Evolutionary conservation across 2,888 invertebrate genomes (phyloP).

Genomic region (Lamproptera curius): DNA sequence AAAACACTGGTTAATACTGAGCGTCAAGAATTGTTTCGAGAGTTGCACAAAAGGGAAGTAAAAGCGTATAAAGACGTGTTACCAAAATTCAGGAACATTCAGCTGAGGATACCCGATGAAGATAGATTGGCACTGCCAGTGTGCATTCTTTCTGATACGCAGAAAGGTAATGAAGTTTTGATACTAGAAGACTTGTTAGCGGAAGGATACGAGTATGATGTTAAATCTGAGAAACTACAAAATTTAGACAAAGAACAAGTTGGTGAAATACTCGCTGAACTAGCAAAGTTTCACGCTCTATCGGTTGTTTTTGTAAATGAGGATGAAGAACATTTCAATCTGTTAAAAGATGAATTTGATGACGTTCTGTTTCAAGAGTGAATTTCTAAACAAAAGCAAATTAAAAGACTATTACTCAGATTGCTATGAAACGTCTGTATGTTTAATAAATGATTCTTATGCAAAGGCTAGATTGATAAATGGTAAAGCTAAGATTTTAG

Average conservation of each 20-base stretch:
- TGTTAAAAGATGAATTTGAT: slow-evolving; percentile 38
- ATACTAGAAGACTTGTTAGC: slow-evolving; percentile 54
- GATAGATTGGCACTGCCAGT: slow-evolving; percentile 44
- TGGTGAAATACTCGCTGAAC: slow-evolving; percentile 41
- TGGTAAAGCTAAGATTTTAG: slow-evolving; percentile 41
- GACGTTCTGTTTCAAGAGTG: slow-evolving; percentile 54
- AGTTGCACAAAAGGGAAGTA: slow-evolving; percentile 59
- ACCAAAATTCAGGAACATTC: slow-evolving; percentile 42
- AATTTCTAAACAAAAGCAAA: slow-evolving; percentile 55
- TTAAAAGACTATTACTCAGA: slow-evolving; percentile 53
- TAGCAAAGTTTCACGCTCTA: slow-evolving; percentile 61
- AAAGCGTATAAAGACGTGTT: slow-evolving; percentile 48
- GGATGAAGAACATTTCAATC: slow-evolving; percentile 33
- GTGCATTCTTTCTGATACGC: slow-evolving; percentile 43
- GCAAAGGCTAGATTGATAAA: slow-evolving; percentile 41
- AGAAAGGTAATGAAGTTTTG: slow-evolving; percentile 52
- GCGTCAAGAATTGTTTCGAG: slow-evolving; percentile 56
- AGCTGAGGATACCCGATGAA: slow-evolving; percentile 36
- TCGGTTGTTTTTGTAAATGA: slow-evolving; percentile 48
- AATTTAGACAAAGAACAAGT: slow-evolving; percentile 43
- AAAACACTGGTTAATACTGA: slow-evolving; percentile 60
- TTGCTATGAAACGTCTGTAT: slow-evolving; percentile 53
- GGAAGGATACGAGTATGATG: slow-evolving; percentile 46
- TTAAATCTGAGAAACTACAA: slow-evolving; percentile 40
- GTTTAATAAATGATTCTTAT: slow-evolving; percentile 39